These are phyloP conservation scores for Lycaena phlaeas DNA, from an alignment of 2,888 invertebrate genomes.

Conservation along the genomic window DNA sequence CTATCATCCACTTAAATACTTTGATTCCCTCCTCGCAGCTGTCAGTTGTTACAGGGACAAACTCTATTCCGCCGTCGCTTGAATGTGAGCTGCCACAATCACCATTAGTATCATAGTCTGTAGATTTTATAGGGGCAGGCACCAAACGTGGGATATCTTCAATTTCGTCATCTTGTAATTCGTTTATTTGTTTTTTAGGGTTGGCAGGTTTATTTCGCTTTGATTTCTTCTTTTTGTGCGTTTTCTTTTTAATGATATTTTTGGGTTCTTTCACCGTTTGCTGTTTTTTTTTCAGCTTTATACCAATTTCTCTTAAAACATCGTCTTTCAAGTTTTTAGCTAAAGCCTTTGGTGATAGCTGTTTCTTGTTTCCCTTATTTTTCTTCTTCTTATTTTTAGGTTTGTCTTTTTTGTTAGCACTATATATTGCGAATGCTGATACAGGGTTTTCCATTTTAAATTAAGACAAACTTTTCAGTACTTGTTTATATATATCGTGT, in stretches of 20 bases:
- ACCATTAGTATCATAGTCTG: constrained; percentile 12
- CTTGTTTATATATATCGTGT: not conserved
- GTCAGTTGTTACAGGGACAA: constrained; percentile 50
- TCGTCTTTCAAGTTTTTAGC: constrained; percentile 26
- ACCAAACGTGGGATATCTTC: constrained; percentile 29
- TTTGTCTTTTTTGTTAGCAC: constrained; percentile 30
- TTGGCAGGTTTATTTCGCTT: constrained; percentile 5
- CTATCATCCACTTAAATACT: constrained; percentile 81
- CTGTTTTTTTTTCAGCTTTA: constrained; percentile 40
- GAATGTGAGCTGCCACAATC: constrained; percentile 28
- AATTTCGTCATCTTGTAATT: not conserved
- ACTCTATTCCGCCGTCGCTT: constrained; percentile 36
- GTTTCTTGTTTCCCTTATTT: constrained; percentile 24
- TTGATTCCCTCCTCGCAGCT: constrained; percentile 75
- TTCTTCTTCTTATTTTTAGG: constrained; percentile 29
- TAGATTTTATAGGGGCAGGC: constrained; percentile 14
- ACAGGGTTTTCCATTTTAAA: constrained; percentile 41
- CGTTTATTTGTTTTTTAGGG: constrained; percentile 8
- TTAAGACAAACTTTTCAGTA: not conserved
- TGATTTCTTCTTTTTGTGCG: constrained; percentile 39
- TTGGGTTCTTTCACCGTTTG: constrained; percentile 36
- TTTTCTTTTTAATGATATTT: constrained; percentile 38
- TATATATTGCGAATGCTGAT: constrained; percentile 58
- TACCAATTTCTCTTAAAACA: constrained; percentile 30
- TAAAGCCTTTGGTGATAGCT: constrained; percentile 18